A percentile compares a stretch with the other conserved stretches of the same genome.
Evolutionary conservation across 2,113 vertebrate species (phyloP).

Genomic region (Puffinus mauretanicus): DNA sequence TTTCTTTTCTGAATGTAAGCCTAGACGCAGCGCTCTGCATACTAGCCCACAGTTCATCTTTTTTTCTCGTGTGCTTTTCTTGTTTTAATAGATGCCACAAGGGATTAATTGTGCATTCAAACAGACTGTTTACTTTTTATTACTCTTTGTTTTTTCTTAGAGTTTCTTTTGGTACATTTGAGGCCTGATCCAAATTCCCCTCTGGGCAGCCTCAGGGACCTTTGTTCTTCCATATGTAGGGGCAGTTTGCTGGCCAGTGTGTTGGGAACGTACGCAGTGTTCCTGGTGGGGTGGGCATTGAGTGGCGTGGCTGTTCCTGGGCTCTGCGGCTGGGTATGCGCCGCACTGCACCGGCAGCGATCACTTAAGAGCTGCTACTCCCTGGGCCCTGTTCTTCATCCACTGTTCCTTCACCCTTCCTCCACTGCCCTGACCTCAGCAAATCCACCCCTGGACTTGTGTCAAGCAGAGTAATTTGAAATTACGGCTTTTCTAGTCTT

Average conservation of each 20-base stretch:
- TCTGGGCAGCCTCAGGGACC: background rate
- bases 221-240: background rate
- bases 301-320: background rate
- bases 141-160: background rate
- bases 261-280: background rate
- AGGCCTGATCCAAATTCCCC: background rate
- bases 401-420: background rate
- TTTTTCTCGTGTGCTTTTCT: background rate
- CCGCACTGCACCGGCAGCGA: fast-evolving
- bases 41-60: background rate
- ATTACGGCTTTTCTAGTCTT: background rate
- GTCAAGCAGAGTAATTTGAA: background rate
- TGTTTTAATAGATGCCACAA: background rate
- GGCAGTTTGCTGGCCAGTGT: background rate
- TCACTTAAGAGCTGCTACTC: background rate
- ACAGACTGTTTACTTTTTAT: background rate
- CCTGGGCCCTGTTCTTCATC: background rate
- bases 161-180: background rate
- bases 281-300: background rate
- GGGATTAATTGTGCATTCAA: background rate
- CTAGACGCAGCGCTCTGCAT: background rate
- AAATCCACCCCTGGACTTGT: background rate
- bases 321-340: background rate
- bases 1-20: background rate
- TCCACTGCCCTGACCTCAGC: background rate